A percentile compares a stretch with the other conserved stretches of the same genome.
Conservation (phyloP, 92 coral and sea anemone species). For the Blastomussa wellsi region DNA sequence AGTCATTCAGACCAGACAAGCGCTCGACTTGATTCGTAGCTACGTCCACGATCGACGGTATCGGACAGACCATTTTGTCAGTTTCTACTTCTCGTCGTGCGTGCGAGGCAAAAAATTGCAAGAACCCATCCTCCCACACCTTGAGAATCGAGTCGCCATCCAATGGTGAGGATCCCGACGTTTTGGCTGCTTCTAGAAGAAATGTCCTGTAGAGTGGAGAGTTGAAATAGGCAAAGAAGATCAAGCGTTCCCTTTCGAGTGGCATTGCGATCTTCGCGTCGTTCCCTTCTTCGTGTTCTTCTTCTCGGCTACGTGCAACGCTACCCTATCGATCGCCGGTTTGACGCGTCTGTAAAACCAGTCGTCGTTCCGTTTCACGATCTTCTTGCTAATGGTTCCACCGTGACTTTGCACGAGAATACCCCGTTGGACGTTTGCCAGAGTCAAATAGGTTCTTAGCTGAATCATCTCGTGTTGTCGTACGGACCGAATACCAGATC, state of each 20-base stretch:
- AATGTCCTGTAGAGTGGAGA: not conserved
- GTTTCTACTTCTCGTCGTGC: too few species aligned
- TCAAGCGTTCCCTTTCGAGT: not conserved
- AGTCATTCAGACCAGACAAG: not conserved
- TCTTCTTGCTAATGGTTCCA: not conserved
- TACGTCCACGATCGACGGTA: not conserved
- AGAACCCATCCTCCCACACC: slow-evolving; percentile 28
- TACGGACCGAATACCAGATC: not conserved
- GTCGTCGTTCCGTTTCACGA: not conserved
- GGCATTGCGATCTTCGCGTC: not conserved
- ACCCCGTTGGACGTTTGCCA: not conserved
- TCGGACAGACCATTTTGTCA: too few species aligned
- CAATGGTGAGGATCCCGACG: not conserved
- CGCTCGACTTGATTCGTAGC: not conserved
- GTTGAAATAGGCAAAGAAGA: slow-evolving; percentile 15
- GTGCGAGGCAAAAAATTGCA: not conserved
- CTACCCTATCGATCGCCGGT: slow-evolving; percentile 9
- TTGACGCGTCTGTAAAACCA: not conserved
- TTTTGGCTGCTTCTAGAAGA: not conserved
- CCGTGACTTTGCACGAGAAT: not conserved
- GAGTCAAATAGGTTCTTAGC: slow-evolving; percentile 5
- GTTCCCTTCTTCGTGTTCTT: not conserved
- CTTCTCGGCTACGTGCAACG: not conserved
- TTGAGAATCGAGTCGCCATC: not conserved
- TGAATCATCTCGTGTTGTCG: slow-evolving; percentile 7